Percentiles rank a stretch among this genome's conserved stretches.
phyloP scores from a whole-genome alignment of 2,888 invertebrate genomes.

The Adelphocoris suturalis region DNA sequence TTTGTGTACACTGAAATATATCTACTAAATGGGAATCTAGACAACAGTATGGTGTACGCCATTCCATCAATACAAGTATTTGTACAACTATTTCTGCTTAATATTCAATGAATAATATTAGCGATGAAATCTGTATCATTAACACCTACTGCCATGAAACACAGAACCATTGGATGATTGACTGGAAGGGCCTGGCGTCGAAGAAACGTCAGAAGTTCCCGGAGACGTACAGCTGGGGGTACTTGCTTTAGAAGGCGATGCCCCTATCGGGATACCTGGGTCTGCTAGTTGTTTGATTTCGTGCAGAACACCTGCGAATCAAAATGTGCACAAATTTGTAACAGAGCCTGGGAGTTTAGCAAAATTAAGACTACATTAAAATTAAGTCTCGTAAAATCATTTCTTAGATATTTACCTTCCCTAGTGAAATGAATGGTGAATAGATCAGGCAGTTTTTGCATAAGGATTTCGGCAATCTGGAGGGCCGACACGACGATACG shows the following conservation, averaged over 20 bases:
- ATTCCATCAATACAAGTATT: too few species aligned
- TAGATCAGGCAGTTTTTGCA: slow-evolving; percentile 96
- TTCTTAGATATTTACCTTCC: slow-evolving; percentile 83
- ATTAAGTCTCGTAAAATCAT: neutral
- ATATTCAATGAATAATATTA: too few species aligned
- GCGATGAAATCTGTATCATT: too few species aligned
- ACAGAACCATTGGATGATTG: slow-evolving; percentile 70
- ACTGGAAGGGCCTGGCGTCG: slow-evolving; percentile 78
- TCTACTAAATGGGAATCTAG: too few species aligned
- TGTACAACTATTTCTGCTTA: too few species aligned
- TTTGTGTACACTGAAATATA: too few species aligned
- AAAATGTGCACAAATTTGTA: neutral
- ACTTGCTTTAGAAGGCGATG: slow-evolving; percentile 80
- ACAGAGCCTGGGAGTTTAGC: neutral
- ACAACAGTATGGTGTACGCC: too few species aligned
- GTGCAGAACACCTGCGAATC: slow-evolving; percentile 86
- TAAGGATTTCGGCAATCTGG: slow-evolving; percentile 97
- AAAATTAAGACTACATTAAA: neutral
- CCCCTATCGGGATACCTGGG: slow-evolving; percentile 82
- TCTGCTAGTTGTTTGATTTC: slow-evolving; percentile 84
- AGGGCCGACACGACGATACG: slow-evolving; percentile 97
- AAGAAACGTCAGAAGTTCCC: slow-evolving; percentile 78
- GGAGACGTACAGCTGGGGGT: slow-evolving; percentile 79
- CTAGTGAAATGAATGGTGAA: slow-evolving; percentile 97
- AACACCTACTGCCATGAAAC: slow-evolving; percentile 60